Conservation (phyloP, 2,888 invertebrate species). For the Hanleya hanleyi region DNA sequence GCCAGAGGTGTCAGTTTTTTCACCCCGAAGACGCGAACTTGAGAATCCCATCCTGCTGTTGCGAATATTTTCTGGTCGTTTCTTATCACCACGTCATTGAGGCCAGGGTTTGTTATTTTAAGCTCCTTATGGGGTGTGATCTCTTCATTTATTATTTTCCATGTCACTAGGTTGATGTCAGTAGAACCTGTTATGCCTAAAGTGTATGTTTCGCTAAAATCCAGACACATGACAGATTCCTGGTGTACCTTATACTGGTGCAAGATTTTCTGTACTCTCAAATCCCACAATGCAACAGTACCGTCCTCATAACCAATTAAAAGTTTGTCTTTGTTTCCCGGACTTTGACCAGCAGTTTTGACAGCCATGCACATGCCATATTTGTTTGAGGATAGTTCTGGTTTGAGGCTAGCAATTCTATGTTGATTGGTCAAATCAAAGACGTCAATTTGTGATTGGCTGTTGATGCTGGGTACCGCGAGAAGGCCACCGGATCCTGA, state of each 20-base stretch:
- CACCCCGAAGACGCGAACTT: slow-evolving; percentile 54
- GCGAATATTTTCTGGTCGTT: slow-evolving; percentile 61
- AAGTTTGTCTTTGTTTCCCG: slow-evolving; percentile 10
- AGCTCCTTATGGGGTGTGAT: slow-evolving; percentile 19
- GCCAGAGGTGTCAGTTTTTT: slow-evolving; percentile 62
- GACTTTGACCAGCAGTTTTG: slow-evolving; percentile 9
- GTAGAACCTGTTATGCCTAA: slow-evolving; percentile 56
- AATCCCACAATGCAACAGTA: slow-evolving; percentile 55
- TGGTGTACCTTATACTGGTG: slow-evolving; percentile 35
- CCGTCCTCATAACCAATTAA: slow-evolving; percentile 63
- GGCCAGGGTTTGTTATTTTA: slow-evolving; percentile 45
- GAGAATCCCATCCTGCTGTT: slow-evolving; percentile 65
- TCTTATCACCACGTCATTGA: slow-evolving; percentile 52
- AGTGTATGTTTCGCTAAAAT: slow-evolving; percentile 31
- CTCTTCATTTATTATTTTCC: slow-evolving; percentile 33
- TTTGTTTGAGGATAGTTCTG: slow-evolving; percentile 6
- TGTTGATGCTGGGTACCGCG: slow-evolving; percentile 44
- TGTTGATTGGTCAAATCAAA: slow-evolving; percentile 33
- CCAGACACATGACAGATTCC: slow-evolving; percentile 57
- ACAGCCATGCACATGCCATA: slow-evolving; percentile 61
- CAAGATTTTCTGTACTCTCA: slow-evolving; percentile 34
- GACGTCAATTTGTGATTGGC: slow-evolving; percentile 42
- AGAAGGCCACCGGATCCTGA: slow-evolving; percentile 12
- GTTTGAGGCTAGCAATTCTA: slow-evolving; percentile 27
- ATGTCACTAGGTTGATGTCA: slow-evolving; percentile 41